These are phyloP conservation scores for Drosophila setosimentum DNA, from an alignment of 2,888 invertebrate genomes.

Conservation along the genomic window DNA sequence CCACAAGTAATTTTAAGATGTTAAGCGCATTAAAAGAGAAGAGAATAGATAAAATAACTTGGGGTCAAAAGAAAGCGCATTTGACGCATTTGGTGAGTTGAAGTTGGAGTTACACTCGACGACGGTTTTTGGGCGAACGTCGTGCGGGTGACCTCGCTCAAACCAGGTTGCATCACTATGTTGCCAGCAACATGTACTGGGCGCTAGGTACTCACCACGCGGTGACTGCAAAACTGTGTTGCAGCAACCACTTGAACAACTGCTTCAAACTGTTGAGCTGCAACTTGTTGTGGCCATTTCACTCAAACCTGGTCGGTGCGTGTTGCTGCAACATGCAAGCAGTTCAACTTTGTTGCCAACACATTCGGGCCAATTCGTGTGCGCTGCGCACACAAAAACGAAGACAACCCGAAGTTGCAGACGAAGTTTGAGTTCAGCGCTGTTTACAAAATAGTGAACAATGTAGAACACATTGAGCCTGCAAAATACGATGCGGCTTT, in stretches of 20 bases:
- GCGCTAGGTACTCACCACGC: slow-evolving; percentile 23
- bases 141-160: slow-evolving; percentile 26
- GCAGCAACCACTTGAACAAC: not conserved
- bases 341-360: slow-evolving; percentile 21
- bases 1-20: slow-evolving; percentile 42
- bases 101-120: slow-evolving; percentile 15
- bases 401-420: slow-evolving; percentile 12
- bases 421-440: slow-evolving; percentile 22
- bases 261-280: not conserved
- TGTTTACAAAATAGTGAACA: slow-evolving; percentile 32
- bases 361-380: slow-evolving; percentile 41
- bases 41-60: slow-evolving; percentile 1
- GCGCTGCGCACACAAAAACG: slow-evolving; percentile 40
- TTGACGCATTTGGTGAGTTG: slow-evolving; percentile 20
- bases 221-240: slow-evolving; percentile 14
- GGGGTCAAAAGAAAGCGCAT: slow-evolving; percentile 40
- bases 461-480: slow-evolving; percentile 36
- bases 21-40: slow-evolving; percentile 67
- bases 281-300: slow-evolving; percentile 28
- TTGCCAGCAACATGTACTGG: slow-evolving; percentile 47
- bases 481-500: slow-evolving; percentile 1
- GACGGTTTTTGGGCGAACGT: not conserved
- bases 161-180: slow-evolving; percentile 30
- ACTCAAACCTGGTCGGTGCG: slow-evolving; percentile 26
- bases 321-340: slow-evolving; percentile 33